Base-by-base conservation (phyloP, 2,888 invertebrate genomes). In the Melanophora roralis region DNA sequence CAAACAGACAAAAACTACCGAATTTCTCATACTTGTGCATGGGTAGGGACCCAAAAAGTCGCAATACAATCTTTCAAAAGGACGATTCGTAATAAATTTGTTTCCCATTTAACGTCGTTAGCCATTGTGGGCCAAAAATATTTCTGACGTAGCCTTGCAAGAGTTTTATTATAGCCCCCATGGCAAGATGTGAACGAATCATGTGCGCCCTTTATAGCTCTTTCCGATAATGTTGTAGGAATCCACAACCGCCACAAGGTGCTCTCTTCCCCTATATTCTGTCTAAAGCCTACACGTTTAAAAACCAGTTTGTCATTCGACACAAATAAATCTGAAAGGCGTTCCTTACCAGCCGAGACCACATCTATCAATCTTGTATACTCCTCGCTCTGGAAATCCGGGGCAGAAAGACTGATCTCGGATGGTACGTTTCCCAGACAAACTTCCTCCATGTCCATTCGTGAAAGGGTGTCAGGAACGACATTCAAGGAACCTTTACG, bases 361-460 rank as follows among this genome's bases (percentile, higher is more conserved):
- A 38, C 9, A 12, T 38, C 38, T 12, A 38, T 12, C 4, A 38
- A n/a, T 12, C n/a, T 38, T 12, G 4, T 0, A 38, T 38, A 38
- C 12, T 38, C 38, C n/a, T 38, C 38, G n/a, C n/a, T 38, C 11
- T n/a, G 1, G n/a, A 38, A 38, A 38, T 38, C 38, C 11, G 38
- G 12, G 11, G 38, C 38, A 12, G 38, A 4, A 12, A 38, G 2
- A n/a, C n/a, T n/a, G n/a, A 38, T 8, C 2, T 38, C 38, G n/a
- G n/a, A 4, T 38, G 38, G 38, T 38, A 38, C n/a, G n/a, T 38
- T n/a, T 12, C 11, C 11, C n/a, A 4, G 38, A 23, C 3, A 11
- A 49, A 64, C 36, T n/a, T 36, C 36, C 9, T 64, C 64, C 1
- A 64, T 38, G 9, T 64, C 64, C 36, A 64, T 36, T 23, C 49